phyloP scores from a whole-genome alignment of 2,888 invertebrate genomes.

The Diplazon laetatorius region DNA sequence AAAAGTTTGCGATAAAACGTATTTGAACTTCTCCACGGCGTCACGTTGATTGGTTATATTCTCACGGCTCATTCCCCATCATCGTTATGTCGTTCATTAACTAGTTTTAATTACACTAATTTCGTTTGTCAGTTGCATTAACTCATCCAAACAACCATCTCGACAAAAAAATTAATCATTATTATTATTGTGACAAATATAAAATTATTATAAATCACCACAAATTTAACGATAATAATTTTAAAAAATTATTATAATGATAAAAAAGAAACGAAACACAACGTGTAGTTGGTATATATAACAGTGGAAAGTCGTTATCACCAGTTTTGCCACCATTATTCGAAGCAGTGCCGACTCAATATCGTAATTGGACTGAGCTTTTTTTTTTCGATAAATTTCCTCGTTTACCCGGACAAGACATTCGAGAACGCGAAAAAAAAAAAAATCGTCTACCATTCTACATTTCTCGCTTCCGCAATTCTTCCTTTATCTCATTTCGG shows the following conservation, averaged over 20 bases:
- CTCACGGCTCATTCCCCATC: no score
- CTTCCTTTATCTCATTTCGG: slow-evolving; percentile 11
- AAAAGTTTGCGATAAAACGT: no score
- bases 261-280: neutral
- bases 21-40: no score
- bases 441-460: slow-evolving; percentile 5
- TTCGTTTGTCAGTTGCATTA: no score
- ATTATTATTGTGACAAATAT: neutral
- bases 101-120: no score
- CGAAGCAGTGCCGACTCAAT: slow-evolving; percentile 8
- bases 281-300: neutral
- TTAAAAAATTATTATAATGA: neutral
- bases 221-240: no score
- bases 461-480: slow-evolving; percentile 52
- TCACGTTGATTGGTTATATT: no score
- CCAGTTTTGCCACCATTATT: neutral
- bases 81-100: no score
- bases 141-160: no score
- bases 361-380: slow-evolving; percentile 17
- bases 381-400: slow-evolving; percentile 11
- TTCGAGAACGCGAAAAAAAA: neutral
- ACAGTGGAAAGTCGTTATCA: slow-evolving; percentile 9
- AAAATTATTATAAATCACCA: neutral
- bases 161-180: no score
- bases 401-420: slow-evolving; percentile 36